Conservation (phyloP, 64 coral and sea anemone species). For the Stichodactyla mertensii region DNA sequence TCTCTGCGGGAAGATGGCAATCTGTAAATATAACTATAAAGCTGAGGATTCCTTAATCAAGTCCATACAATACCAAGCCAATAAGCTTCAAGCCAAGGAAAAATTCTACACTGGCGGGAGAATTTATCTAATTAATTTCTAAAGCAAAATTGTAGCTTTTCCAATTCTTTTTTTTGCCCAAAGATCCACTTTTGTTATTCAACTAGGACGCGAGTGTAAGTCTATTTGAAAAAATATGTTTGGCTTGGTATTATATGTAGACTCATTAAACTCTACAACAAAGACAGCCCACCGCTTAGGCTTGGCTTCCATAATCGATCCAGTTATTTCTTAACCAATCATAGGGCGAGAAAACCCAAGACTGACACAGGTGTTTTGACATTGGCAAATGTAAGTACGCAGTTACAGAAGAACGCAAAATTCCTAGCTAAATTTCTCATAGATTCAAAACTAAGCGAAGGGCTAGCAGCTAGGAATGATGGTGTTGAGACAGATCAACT, state of each 20-base stretch:
- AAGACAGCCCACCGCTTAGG: slow-evolving; percentile 8
- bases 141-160: neutral
- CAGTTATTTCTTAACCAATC: neutral
- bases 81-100: neutral
- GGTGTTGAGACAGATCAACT: neutral
- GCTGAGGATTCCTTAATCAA: neutral
- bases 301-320: slow-evolving; percentile 13
- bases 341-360: neutral
- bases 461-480: neutral
- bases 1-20: neutral
- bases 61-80: neutral
- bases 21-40: neutral
- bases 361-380: slow-evolving; percentile 18
- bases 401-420: neutral
- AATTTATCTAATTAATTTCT: neutral
- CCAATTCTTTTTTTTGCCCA: neutral
- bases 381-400: slow-evolving; percentile 1
- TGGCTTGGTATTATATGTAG: neutral
- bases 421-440: neutral
- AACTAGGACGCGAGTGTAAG: neutral
- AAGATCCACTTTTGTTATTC: neutral
- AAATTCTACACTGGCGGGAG: neutral
- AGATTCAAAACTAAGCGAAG: neutral
- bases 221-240: neutral
- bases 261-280: neutral